Conservation (phyloP, 2,113 vertebrate genomes). For the Ailuropoda melanoleuca region DNA sequence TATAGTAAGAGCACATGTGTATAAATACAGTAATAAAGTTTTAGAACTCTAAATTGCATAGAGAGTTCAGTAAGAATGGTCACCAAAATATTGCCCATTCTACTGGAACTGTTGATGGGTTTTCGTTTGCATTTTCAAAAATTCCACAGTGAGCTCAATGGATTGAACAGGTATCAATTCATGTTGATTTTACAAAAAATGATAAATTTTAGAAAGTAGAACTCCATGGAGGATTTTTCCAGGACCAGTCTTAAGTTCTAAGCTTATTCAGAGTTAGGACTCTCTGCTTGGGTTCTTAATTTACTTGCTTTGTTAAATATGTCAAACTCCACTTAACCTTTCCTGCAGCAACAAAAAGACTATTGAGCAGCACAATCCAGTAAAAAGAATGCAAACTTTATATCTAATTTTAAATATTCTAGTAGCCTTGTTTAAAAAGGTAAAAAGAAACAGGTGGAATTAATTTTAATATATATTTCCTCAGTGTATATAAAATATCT, state of each 20-base stretch:
- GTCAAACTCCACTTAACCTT: not conserved
- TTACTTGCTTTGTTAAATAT: not conserved
- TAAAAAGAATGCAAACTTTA: not conserved
- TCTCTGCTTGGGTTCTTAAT: not conserved
- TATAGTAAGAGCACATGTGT: not conserved
- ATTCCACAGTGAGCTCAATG: not conserved
- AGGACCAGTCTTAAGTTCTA: not conserved
- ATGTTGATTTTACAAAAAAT: not conserved
- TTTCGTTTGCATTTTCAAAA: not conserved
- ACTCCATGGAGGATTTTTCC: not conserved
- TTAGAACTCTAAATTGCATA: not conserved
- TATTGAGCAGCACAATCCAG: not conserved
- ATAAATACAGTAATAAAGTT: not conserved
- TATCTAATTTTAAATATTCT: not conserved
- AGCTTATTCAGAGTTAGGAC: not conserved
- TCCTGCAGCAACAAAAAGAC: not conserved
- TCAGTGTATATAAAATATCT: not conserved
- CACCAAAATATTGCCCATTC: not conserved
- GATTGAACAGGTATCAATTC: not conserved
- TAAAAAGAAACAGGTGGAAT: not conserved
- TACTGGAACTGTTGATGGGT: not conserved
- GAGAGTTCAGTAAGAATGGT: not conserved
- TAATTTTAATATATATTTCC: not conserved
- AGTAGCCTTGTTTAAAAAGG: not conserved
- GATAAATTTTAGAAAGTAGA: not conserved